Evolutionary conservation across 2,797 vertebrate genomes (phyloP).

Genomic region (Sebastes diploproa): DNA sequence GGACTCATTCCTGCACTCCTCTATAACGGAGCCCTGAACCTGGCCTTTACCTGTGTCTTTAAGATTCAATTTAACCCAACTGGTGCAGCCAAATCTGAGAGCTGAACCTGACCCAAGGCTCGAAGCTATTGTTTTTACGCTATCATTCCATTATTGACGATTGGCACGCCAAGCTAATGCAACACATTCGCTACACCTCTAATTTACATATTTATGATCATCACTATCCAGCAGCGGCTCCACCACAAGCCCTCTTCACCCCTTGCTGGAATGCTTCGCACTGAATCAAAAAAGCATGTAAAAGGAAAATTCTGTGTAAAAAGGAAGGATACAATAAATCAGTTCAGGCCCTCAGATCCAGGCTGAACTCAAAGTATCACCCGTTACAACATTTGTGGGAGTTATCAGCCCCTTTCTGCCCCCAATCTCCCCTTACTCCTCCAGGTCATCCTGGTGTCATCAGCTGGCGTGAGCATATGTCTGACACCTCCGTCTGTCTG

Average conservation of each 20-base stretch:
- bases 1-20: too few relatives aligned
- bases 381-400: slow-evolving; percentile 73
- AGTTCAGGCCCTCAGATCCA: slow-evolving; percentile 41
- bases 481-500: slow-evolving; percentile 61
- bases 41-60: background rate
- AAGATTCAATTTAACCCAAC: background rate
- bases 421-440: slow-evolving; percentile 67
- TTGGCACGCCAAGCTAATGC: background rate
- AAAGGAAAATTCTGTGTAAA: slow-evolving; percentile 52
- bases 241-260: slow-evolving; percentile 46
- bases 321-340: slow-evolving; percentile 65
- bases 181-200: background rate
- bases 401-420: slow-evolving; percentile 64
- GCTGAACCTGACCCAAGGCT: background rate
- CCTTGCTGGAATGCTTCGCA: slow-evolving; percentile 26
- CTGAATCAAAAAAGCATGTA: slow-evolving; percentile 51
- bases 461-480: slow-evolving; percentile 77
- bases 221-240: background rate
- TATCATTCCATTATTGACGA: background rate
- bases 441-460: slow-evolving; percentile 70
- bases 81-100: background rate
- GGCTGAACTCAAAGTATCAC: slow-evolving; percentile 63
- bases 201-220: slow-evolving; percentile 12
- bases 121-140: background rate
- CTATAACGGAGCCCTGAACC: background rate